Base-by-base conservation (phyloP, 53 echinoderm and acorn worm genomes). In the Glandiceps talaboti region DNA sequence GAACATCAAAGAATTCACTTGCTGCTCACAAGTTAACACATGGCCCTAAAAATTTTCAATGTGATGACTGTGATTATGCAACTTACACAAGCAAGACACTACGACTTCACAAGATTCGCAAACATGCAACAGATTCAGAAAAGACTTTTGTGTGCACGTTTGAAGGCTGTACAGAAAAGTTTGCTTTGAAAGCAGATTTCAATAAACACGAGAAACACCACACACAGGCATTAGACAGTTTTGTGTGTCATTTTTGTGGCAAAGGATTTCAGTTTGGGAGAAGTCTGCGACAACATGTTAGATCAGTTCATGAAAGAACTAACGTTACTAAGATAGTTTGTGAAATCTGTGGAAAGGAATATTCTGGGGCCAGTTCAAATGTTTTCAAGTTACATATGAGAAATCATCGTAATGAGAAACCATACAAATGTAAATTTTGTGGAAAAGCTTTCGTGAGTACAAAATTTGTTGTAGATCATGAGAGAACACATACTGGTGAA, bases 321-420 rank as follows among this genome's bases (percentile, higher is more conserved):
- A 27, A 75, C 32, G 76, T 76, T 74, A 30, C 31, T 31, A 32
- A 31, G 72, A 79, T 84, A 14, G 78, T 84, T 30, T 85, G 80
- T 74, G 30, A 80, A 0, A 79, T 80, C 30, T 75, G 85, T n/a
- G 85, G 85, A 14, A 33, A 80, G 33, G 80, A 29, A 75, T 85
- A 85, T 33, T 80, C 79, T 75, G 25, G 6, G 6, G 20, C 6
- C 6, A 45, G 64, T 45, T 20, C 6, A n/a, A 79, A 79, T 76
- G 76, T 76, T 29, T 76, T 85, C 30, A 85, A 79, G 6, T 74
- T 79, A 29, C 85, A 85, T 30, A 75, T 85, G 75, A 85, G 79
- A 80, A 85, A 80, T 76, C 85, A 85, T 33, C 33, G 80, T 30
- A 80, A 85, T 29, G 85, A 85, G 72, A 28, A 80, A 76, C 85